Evolutionary conservation across 2,113 vertebrate genomes (phyloP).

Genomic region (Ornithorhynchus anatinus): DNA sequence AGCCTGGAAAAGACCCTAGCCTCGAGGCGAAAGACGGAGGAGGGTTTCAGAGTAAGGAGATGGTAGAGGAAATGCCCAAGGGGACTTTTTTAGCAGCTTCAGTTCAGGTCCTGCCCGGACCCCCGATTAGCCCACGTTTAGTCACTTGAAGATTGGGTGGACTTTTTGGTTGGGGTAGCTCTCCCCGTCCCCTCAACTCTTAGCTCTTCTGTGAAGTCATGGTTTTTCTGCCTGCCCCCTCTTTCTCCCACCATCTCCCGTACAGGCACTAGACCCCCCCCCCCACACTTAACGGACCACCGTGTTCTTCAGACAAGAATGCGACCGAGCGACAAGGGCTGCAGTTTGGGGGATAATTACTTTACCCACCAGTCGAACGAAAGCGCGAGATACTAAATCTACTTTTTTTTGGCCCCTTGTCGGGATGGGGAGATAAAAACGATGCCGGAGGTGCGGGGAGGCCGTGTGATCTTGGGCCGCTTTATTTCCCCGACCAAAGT

Average conservation of each 20-base stretch:
- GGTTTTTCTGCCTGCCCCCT: background rate
- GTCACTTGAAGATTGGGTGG: slow-evolving; percentile 8
- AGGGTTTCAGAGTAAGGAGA: slow-evolving; percentile 16
- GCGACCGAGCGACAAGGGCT: too few relatives aligned
- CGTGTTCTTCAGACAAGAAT: too few relatives aligned
- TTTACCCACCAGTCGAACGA: too few relatives aligned
- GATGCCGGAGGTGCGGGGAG: too few relatives aligned
- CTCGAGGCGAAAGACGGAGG: slow-evolving; percentile 51
- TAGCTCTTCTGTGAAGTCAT: slow-evolving; percentile 5
- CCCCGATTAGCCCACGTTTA: background rate
- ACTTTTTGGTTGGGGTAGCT: slow-evolving; percentile 5
- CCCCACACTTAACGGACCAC: too few relatives aligned
- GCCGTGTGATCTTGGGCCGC: background rate
- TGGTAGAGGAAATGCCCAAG: background rate
- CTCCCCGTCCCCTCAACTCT: slow-evolving; percentile 7
- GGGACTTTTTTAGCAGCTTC: background rate
- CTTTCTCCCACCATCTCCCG: background rate
- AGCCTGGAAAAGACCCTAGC: slow-evolving; percentile 1
- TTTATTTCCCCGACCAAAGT: slow-evolving; percentile 2
- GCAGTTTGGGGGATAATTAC: too few relatives aligned
- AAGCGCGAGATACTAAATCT: too few relatives aligned
- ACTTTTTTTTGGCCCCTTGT: too few relatives aligned
- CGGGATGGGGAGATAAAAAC: too few relatives aligned
- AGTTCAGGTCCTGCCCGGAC: background rate
- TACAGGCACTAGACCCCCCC: too few relatives aligned